Percentiles rank a stretch among this genome's conserved stretches.
Conservation (phyloP, 1,140 invertebrate species). For the Platyura marginata region DNA sequence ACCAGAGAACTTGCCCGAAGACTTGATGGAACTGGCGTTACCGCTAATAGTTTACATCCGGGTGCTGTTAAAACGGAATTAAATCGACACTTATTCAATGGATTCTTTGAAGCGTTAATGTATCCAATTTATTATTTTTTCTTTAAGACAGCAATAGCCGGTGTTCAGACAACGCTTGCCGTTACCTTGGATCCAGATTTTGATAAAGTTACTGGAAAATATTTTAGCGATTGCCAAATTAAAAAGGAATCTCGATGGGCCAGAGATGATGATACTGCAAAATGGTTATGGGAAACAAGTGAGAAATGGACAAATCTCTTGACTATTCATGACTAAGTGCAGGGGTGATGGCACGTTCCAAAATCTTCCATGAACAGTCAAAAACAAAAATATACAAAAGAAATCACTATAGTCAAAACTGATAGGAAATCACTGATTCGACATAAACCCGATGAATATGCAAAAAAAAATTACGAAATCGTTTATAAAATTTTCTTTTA, state of each 20-base stretch:
- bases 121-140: constrained; percentile 19
- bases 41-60: constrained; percentile 49
- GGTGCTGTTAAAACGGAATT: constrained; percentile 57
- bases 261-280: constrained; percentile 28
- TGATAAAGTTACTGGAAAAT: constrained; percentile 42
- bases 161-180: constrained; percentile 62
- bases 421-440: too few relatives aligned
- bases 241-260: constrained; percentile 24
- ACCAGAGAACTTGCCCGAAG: constrained; percentile 36
- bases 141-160: constrained; percentile 41
- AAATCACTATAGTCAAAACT: too few relatives aligned
- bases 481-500: too few relatives aligned
- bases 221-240: constrained; percentile 34
- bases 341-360: too few relatives aligned
- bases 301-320: constrained; percentile 10
- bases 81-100: constrained; percentile 39
- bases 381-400: too few relatives aligned
- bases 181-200: constrained; percentile 51
- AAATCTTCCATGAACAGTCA: too few relatives aligned
- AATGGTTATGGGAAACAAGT: constrained; percentile 58
- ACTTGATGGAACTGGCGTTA: constrained; percentile 38
- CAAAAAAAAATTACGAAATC: too few relatives aligned
- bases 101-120: constrained; percentile 10
- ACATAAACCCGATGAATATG: too few relatives aligned
- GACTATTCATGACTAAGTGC: too few relatives aligned